Percentiles rank a stretch among this genome's conserved stretches.
These are phyloP conservation scores for Rhinolophus ferrumequinum DNA, from an alignment of 2,113 vertebrate genomes.

Conservation along the genomic window DNA sequence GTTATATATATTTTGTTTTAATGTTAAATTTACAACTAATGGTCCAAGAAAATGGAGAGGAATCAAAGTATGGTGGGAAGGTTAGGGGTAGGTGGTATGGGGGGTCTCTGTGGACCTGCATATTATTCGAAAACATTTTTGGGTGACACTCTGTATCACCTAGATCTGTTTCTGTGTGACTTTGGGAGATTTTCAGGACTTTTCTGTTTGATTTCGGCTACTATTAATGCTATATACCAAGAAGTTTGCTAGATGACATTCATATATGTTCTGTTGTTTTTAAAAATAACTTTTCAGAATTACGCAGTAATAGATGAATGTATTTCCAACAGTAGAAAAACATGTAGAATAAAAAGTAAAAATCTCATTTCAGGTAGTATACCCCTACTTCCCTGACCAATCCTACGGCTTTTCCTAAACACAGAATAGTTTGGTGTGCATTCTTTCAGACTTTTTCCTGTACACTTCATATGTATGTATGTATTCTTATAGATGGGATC, in stretches of 20 bases:
- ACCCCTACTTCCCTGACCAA: background rate
- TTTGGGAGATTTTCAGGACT: background rate
- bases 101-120: background rate
- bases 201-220: background rate
- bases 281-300: constrained; percentile 17
- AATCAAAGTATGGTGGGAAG: background rate
- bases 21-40: constrained; percentile 4
- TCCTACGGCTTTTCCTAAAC: background rate
- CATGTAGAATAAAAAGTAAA: background rate
- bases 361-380: background rate
- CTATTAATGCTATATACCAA: background rate
- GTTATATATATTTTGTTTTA: background rate
- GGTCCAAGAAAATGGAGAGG: background rate
- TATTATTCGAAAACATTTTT: background rate
- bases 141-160: background rate
- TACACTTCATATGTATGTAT: background rate
- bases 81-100: background rate
- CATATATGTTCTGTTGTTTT: constrained; percentile 11
- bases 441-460: background rate
- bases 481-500: background rate
- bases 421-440: background rate
- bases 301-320: background rate
- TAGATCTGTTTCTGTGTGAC: background rate
- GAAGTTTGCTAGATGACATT: background rate
- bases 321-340: constrained; percentile 12